A percentile compares a stretch with the other conserved stretches of the same genome.
phyloP scores from a whole-genome alignment of 2,888 invertebrate species.

The Morpho helenor region DNA sequence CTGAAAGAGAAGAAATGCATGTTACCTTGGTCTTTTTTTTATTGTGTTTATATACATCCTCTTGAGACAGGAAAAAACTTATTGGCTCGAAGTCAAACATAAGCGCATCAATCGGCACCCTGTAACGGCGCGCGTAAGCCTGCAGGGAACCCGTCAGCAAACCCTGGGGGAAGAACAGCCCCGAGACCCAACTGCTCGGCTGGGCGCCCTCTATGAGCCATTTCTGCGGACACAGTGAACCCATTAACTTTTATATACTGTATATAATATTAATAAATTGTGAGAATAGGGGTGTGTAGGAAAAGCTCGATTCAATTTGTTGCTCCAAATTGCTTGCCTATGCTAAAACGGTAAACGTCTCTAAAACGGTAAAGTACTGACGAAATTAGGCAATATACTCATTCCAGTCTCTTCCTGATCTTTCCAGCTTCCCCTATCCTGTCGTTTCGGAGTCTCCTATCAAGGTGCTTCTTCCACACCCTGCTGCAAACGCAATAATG shows the following conservation, averaged over 20 bases:
- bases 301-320: not conserved
- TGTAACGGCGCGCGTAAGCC: conserved; percentile 91
- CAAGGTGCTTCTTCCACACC: too few species aligned
- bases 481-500: too few species aligned
- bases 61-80: conserved; percentile 80
- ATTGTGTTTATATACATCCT: conserved; percentile 78
- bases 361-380: too few species aligned
- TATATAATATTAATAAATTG: too few species aligned
- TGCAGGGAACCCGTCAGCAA: conserved; percentile 94
- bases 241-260: too few species aligned
- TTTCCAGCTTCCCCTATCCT: too few species aligned
- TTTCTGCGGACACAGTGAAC: conserved; percentile 61
- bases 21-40: conserved; percentile 46
- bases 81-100: conserved; percentile 89
- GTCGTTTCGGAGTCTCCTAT: too few species aligned
- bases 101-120: conserved; percentile 91
- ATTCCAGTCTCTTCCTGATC: too few species aligned
- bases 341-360: too few species aligned
- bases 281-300: not conserved
- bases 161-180: conserved; percentile 96
- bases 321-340: too few species aligned
- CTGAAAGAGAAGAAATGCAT: not conserved
- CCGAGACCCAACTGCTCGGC: conserved; percentile 93
- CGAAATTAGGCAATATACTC: too few species aligned
- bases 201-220: conserved; percentile 87